A percentile compares a stretch with the other conserved stretches of the same genome.
These are phyloP conservation scores for Cordilura impudica DNA, from an alignment of 2,888 invertebrate genomes.

Conservation along the genomic window DNA sequence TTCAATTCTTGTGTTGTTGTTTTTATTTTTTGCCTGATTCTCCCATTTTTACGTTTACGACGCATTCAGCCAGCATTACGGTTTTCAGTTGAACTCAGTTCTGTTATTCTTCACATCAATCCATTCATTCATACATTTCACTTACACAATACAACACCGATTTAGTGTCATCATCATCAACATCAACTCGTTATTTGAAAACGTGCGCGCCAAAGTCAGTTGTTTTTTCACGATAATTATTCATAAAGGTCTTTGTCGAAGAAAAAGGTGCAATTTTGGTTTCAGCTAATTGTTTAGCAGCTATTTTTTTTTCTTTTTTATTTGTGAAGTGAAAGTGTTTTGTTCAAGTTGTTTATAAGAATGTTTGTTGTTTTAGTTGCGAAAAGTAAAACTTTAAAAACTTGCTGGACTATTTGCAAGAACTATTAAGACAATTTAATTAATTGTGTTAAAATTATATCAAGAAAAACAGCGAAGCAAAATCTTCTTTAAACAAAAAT, in stretches of 20 bases:
- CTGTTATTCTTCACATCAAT: constrained; percentile 30
- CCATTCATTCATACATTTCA: constrained; percentile 56
- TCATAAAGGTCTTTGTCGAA: not conserved
- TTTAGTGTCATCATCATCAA: constrained; percentile 31
- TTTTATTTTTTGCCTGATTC: constrained; percentile 28
- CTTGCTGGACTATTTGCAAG: too few relatives aligned
- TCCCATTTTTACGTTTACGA: constrained; percentile 41
- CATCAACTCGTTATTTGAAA: not conserved
- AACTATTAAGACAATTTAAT: too few relatives aligned
- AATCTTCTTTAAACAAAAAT: too few relatives aligned
- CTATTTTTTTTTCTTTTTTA: not conserved
- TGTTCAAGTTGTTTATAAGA: not conserved
- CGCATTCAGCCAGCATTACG: constrained; percentile 32
- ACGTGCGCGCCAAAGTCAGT: constrained; percentile 55
- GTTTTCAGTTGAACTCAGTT: constrained; percentile 11
- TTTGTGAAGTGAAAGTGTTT: not conserved
- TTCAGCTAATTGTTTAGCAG: not conserved
- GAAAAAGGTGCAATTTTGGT: not conserved
- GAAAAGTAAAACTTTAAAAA: too few relatives aligned
- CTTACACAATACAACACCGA: constrained; percentile 48
- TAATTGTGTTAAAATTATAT: too few relatives aligned
- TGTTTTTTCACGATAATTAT: constrained; percentile 19
- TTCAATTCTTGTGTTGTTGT: constrained; percentile 31
- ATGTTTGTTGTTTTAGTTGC: too few relatives aligned
- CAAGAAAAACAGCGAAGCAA: too few relatives aligned